Base-by-base conservation (phyloP, 2,797 vertebrate genomes). In the Channallabes apus region DNA sequence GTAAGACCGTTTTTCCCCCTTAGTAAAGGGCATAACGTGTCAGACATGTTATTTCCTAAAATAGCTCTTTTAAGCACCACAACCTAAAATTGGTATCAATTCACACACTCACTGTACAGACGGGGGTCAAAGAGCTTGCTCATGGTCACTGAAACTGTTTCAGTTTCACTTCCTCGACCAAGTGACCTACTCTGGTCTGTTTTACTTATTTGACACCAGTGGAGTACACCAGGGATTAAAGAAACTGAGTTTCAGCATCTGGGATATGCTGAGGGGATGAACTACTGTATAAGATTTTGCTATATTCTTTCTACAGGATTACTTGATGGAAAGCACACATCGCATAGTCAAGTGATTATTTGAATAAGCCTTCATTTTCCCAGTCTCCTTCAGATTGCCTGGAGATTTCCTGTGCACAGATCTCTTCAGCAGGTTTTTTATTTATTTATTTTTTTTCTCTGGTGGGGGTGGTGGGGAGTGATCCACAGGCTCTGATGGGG, bases 61-160 rank as follows among this genome's bases (percentile, higher is more conserved):
- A 62, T 46, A 24, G 22, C 20, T 54, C 35, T 59, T 73, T 72
- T 68, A 80, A 72, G 67, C 32, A 58, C 20, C 11, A 38, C 41
- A 75, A 64, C 29, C 14, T 73, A 67, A 87, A 69, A 67, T 58
- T 69, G 68, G 29, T 79, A 82, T 46, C 32, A 68, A 73, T 41
- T 29, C 20, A 14, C 56, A 61, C 15, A 27, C 15, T 51, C 15
- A 27, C 15, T 51, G n/a, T 3, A 6, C 6, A 75, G 54, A 59
- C 20, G 24, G 22, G 56, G 76, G 76, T 61, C 76, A 77, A 76
- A 58, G 18, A 32, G 73, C 27, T 58, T 3, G 12, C 11, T 38
- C 56, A 61, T 38, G 29, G 56, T 78, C 75, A 29, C 2, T 6
- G 27, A 32, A 77, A 77, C 29, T 61, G 11, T 59, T 76, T 61